phyloP scores from a whole-genome alignment of 2,888 invertebrate species.

The Cantharis flavilabris region DNA sequence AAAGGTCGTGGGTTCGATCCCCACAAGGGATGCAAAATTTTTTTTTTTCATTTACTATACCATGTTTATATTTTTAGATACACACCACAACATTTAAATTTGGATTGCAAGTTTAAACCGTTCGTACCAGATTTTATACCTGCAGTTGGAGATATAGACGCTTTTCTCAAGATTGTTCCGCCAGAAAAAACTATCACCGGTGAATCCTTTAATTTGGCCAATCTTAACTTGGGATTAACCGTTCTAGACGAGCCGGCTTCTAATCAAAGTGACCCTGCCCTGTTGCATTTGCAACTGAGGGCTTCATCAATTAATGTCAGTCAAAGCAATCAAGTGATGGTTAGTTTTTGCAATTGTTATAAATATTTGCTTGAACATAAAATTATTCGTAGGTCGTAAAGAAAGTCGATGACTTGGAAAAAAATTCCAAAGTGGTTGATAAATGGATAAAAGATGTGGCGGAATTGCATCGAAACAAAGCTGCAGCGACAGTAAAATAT shows the following conservation, averaged over 20 bases:
- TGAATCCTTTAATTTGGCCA: slow-evolving; percentile 41
- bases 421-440: slow-evolving; percentile 87
- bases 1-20: slow-evolving; percentile 89
- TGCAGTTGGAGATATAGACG: slow-evolving; percentile 98
- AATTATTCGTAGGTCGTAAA: slow-evolving; percentile 66
- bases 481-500: slow-evolving; percentile 82
- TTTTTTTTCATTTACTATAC: not conserved
- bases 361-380: not conserved
- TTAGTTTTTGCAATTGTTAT: slow-evolving; percentile 2
- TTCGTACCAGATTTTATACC: slow-evolving; percentile 97
- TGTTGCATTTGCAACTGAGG: slow-evolving; percentile 88
- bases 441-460: slow-evolving; percentile 96
- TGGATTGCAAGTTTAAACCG: slow-evolving; percentile 88
- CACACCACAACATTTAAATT: slow-evolving; percentile 88
- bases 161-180: slow-evolving; percentile 90
- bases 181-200: slow-evolving; percentile 66
- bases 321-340: slow-evolving; percentile 46
- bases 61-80: slow-evolving; percentile 64
- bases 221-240: slow-evolving; percentile 64
- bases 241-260: slow-evolving; percentile 95
- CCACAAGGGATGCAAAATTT: slow-evolving; percentile 73
- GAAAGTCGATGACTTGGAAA: slow-evolving; percentile 81
- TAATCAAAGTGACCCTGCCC: slow-evolving; percentile 93
- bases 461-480: slow-evolving; percentile 88
- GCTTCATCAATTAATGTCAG: slow-evolving; percentile 62